Evolutionary conservation across 2,888 invertebrate species (phyloP).

Genomic region (Hirtodrosophila confusa): DNA sequence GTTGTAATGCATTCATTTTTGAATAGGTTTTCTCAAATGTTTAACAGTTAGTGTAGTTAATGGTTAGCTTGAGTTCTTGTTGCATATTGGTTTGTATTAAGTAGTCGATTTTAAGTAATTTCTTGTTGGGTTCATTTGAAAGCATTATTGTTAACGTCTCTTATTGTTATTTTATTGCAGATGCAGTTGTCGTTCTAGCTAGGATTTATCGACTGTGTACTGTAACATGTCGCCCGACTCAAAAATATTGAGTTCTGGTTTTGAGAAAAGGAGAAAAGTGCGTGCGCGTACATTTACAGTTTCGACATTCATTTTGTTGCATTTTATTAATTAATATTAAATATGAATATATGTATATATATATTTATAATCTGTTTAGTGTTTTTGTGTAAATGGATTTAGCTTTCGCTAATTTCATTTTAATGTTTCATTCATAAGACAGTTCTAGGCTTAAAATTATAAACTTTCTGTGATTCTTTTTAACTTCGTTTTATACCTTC

Average conservation of each 20-base stretch:
- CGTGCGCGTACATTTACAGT: slow-evolving; percentile 52
- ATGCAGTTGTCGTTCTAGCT: slow-evolving; percentile 9
- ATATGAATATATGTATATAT: slow-evolving; percentile 50
- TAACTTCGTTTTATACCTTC: slow-evolving; percentile 28
- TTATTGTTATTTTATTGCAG: slow-evolving; percentile 11
- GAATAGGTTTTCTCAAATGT: slow-evolving; percentile 29
- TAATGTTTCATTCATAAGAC: slow-evolving; percentile 68
- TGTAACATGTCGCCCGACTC: slow-evolving; percentile 2
- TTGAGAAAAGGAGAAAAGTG: slow-evolving; percentile 35
- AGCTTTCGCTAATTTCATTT: slow-evolving; percentile 64
- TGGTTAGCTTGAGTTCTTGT: slow-evolving; percentile 38
- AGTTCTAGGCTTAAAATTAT: slow-evolving; percentile 59
- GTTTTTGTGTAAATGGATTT: slow-evolving; percentile 33
- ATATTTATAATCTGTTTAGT: slow-evolving; percentile 33
- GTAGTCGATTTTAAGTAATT: slow-evolving; percentile 57
- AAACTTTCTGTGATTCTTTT: slow-evolving; percentile 35
- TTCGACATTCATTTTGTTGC: slow-evolving; percentile 58
- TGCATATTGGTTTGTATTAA: slow-evolving; percentile 24
- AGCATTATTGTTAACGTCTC: slow-evolving; percentile 2
- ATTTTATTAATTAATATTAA: slow-evolving; percentile 66
- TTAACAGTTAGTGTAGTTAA: slow-evolving; percentile 34
- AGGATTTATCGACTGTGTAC: slow-evolving; percentile 1
- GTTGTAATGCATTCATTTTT: slow-evolving; percentile 28
- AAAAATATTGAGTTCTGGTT: background rate
- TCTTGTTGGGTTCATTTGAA: slow-evolving; percentile 23